Evolutionary conservation across 2,797 vertebrate genomes (phyloP).

Genomic region (Lithobates sylvaticus): DNA sequence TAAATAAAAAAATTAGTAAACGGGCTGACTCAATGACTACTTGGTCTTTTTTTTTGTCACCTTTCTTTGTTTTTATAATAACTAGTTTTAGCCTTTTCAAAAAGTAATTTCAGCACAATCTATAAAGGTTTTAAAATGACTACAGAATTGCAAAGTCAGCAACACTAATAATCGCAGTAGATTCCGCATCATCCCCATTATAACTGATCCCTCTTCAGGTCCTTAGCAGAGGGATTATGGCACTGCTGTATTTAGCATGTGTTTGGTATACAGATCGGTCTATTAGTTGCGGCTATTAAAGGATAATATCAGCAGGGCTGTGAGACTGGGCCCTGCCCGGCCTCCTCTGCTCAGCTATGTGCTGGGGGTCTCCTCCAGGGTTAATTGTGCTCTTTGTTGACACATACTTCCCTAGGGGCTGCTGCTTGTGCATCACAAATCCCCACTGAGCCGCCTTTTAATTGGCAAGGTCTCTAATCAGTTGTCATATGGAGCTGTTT

Average conservation of each 20-base stretch:
- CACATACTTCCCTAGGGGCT: conserved; percentile 76
- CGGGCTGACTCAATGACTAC: no score
- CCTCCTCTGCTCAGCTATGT: conserved; percentile 26
- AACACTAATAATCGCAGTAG: neutral
- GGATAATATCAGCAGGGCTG: conserved; percentile 28
- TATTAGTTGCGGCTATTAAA: conserved; percentile 11
- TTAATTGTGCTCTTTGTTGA: conserved; percentile 86
- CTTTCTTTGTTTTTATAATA: no score
- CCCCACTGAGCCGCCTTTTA: conserved; percentile 82
- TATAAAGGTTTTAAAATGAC: neutral
- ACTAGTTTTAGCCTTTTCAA: neutral
- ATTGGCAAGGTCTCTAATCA: conserved; percentile 81
- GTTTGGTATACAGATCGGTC: conserved; percentile 27
- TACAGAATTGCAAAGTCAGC: neutral
- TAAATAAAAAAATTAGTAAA: no score
- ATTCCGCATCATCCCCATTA: neutral
- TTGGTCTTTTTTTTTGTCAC: no score
- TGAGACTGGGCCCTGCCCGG: conserved; percentile 5
- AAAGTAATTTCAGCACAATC: neutral
- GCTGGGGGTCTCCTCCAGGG: conserved; percentile 27
- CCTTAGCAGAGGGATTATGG: neutral
- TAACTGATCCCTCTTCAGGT: neutral
- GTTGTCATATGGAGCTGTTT: conserved; percentile 88
- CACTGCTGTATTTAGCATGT: conserved; percentile 14
- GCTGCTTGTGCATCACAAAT: conserved; percentile 70